Base-by-base conservation (phyloP, 2,888 invertebrate genomes). In the Rosalia funebris region DNA sequence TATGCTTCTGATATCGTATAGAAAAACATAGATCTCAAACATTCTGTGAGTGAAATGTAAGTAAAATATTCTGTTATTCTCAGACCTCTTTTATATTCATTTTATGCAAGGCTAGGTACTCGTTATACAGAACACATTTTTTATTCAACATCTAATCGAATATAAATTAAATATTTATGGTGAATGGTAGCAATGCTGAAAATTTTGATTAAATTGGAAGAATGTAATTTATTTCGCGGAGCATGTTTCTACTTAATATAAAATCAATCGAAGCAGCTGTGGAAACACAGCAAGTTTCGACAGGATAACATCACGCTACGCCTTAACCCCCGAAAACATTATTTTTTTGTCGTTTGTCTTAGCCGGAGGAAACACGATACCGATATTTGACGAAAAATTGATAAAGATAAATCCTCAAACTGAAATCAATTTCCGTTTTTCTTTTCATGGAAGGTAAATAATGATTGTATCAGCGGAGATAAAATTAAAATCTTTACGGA, bases 261-360 rank as follows among this genome's bases (percentile, higher is more conserved):
- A 57, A 63, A 68, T 68, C 68, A 65, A 68, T 68, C 68, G 65
- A 52, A 62, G 48, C 57, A 59, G 58, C 54, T 62, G 58, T 45
- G 48, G 15, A 62, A 65, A 60, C 45, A 52, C 59, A 58, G 64
- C 41, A 44, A 56, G 60, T 62, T 57, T 61, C 63, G 61, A 65
- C 62, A 53, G 57, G 52, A 63, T 57, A 61, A 61, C 53, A 57
- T 63, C 62, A 58, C 52, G 60, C 52, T 48, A 54, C 52, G 57
- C 53, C 53, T 52, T 54, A 56, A 57, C 57, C 55, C 56, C 54
- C 37, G 47, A 57, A 61, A 63, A 65, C 68, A 65, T 63, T 62
- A 65, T 68, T 58, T 63, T 67, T 65, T 61, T 52, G 61, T 56
- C 63, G 61, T 63, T 68, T 63, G 62, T 63, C 65, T 63, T 63